Base-by-base conservation (phyloP, 2,797 vertebrate species). In the Thaleichthys pacificus region DNA sequence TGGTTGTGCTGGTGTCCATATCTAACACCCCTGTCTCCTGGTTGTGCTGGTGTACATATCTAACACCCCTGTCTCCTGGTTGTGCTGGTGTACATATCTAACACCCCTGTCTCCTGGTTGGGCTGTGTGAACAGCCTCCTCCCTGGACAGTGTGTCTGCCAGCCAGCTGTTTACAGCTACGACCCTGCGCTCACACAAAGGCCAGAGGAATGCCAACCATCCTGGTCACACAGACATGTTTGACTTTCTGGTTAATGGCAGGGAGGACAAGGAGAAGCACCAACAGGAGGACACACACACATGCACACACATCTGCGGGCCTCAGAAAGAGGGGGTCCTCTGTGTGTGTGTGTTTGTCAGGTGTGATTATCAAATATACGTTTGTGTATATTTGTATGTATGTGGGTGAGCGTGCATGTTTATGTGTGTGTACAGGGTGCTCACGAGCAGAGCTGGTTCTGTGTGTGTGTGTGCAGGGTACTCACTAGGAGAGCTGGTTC, bases 131-230 rank as follows among this genome's bases (percentile, higher is more conserved):
- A 68, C 80, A 71, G 30, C 6, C 47, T 73, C 15, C 42, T 56
- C 74, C 74, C 77, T 74, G 73, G 82, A 86, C 86, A 85, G 88
- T 81, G 74, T 0, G 63, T 75, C 68, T 71, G 78, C 83, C 78
- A 68, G 72, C 58, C 58, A 14, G 67, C 76, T 71, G 57, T 93
- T 93, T 92, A 91, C 82, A 82, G 81, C 87, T 73, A 63, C 75
- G 76, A 76, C 80, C 66, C 77, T 82, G 68, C 69, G 5, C 79
- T 82, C 56, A 82, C 83, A 93, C 88, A 93, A 93, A 90, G 82
- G 82, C 79, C 79, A 74, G 65, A 90, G 87, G 91, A 93, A 93
- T 93, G 89, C 74, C 76, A 66, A 84, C 80, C 85, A 90, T 91
- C 74, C 32, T 4, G 8, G 77, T 81, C 74, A 67, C 73, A 73